A percentile compares a stretch with the other conserved stretches of the same genome.
Evolutionary conservation across 2,797 vertebrate genomes (phyloP).

Genomic region (Botia kubotai): DNA sequence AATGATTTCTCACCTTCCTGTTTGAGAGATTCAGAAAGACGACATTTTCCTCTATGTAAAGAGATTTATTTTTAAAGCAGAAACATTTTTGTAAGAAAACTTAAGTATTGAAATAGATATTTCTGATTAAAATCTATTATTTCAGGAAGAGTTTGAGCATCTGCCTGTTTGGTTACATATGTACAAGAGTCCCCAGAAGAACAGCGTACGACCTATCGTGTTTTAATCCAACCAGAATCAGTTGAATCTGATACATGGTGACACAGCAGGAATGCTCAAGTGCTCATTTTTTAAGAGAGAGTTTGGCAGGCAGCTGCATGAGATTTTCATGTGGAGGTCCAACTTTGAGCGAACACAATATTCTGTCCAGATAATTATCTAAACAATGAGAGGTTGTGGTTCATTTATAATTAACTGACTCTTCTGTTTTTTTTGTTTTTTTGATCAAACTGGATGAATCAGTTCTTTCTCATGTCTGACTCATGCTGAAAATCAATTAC

Average conservation of each 20-base stretch:
- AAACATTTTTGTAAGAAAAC: too few species aligned
- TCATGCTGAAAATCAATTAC: constrained; percentile 70
- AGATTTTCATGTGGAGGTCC: constrained; percentile 92
- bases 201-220: too few species aligned
- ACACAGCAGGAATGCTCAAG: constrained; percentile 95
- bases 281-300: constrained; percentile 85
- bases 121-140: too few species aligned
- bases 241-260: constrained; percentile 98
- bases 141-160: constrained; percentile 67
- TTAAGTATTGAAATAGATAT: too few species aligned
- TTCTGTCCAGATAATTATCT: constrained; percentile 57
- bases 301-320: constrained; percentile 74
- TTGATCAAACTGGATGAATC: constrained; percentile 27
- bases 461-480: constrained; percentile 51
- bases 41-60: too few species aligned
- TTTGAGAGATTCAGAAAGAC: too few species aligned
- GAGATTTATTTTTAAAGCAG: too few species aligned
- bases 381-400: constrained; percentile 73
- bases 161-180: constrained; percentile 63
- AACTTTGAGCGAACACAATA: constrained; percentile 84
- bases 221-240: constrained; percentile 90
- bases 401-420: constrained; percentile 48
- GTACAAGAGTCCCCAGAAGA: too few species aligned
- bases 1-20: too few species aligned
- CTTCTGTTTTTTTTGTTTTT: too few species aligned